Conservation (phyloP, 1,140 invertebrate genomes). For the Bombus waltoni region DNA sequence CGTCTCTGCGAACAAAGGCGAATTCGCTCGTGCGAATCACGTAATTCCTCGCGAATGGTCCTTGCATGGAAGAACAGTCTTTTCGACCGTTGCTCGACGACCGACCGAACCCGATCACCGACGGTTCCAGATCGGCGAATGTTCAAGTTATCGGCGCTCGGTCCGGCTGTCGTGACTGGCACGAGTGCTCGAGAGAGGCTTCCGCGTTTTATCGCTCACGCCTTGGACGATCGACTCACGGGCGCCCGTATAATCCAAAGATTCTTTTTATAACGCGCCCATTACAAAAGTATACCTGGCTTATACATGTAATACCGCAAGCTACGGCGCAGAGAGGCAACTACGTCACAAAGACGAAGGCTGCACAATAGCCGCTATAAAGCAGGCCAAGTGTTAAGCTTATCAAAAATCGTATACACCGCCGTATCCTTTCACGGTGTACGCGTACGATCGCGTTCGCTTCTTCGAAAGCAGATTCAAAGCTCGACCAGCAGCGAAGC, state of each 20-base stretch:
- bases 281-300: conserved; percentile 4
- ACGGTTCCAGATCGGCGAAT: too few species aligned
- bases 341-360: neutral
- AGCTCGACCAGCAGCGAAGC: neutral
- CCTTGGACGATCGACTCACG: neutral
- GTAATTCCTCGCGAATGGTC: too few species aligned
- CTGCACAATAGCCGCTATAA: conserved; percentile 16
- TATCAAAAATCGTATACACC: conserved; percentile 14
- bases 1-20: too few species aligned
- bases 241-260: neutral
- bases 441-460: neutral
- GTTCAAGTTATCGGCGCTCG: neutral
- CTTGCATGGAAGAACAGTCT: too few species aligned
- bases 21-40: too few species aligned
- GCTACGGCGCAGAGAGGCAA: neutral
- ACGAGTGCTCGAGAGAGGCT: too few species aligned
- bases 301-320: neutral
- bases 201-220: too few species aligned
- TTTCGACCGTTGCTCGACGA: too few species aligned
- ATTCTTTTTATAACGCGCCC: neutral
- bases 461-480: neutral
- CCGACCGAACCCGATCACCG: too few species aligned
- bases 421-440: neutral
- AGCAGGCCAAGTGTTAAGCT: neutral
- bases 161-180: too few species aligned